phyloP scores from a whole-genome alignment of 2,797 vertebrate genomes.

The Sebastes hopkinsi region DNA sequence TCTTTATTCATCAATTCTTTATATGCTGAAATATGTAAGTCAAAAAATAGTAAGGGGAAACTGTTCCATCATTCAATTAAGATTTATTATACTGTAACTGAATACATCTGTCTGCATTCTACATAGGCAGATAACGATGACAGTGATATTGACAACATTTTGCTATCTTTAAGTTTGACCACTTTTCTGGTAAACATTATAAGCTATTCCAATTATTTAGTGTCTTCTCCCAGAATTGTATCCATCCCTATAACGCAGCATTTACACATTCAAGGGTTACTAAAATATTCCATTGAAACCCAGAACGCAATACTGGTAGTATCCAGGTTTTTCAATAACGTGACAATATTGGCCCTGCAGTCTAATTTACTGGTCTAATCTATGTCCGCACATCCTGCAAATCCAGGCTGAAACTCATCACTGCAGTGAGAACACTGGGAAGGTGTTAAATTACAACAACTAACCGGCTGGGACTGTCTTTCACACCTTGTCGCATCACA shows the following conservation, averaged over 20 bases:
- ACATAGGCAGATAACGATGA: background rate
- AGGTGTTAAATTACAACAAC: slow-evolving; percentile 70
- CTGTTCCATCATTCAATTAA: background rate
- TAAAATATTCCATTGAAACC: background rate
- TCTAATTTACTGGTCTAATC: slow-evolving; percentile 40
- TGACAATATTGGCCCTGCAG: background rate
- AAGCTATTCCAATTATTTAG: background rate
- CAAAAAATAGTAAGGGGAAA: background rate
- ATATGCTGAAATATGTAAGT: background rate
- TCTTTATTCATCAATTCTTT: background rate
- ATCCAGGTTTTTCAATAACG: slow-evolving; percentile 28
- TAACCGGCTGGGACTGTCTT: slow-evolving; percentile 54
- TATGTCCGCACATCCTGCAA: slow-evolving; percentile 37
- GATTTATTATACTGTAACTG: background rate
- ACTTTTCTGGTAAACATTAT: background rate
- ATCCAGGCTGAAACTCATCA: slow-evolving; percentile 44
- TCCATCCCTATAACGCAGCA: background rate
- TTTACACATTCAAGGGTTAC: background rate
- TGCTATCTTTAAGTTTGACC: background rate
- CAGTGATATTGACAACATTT: background rate
- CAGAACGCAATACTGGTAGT: background rate
- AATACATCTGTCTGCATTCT: background rate
- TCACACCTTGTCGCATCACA: slow-evolving; percentile 64
- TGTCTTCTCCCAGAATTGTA: background rate
- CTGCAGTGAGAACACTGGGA: slow-evolving; percentile 43